These are phyloP conservation scores for Chamaea fasciata DNA, from an alignment of 2,113 vertebrate species.

Conservation along the genomic window DNA sequence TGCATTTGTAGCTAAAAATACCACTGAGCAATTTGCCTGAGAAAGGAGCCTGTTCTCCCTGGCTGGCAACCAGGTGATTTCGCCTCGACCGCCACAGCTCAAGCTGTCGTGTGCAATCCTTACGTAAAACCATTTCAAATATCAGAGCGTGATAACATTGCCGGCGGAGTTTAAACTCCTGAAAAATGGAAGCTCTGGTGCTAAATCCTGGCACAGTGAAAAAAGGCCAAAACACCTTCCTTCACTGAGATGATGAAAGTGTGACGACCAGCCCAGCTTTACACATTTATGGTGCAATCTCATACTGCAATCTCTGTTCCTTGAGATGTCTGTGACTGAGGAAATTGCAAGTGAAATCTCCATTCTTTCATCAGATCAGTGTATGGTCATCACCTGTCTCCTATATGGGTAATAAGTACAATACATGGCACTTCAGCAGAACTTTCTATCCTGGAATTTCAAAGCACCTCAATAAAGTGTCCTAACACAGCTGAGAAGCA, in stretches of 20 bases:
- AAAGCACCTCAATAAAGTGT: background rate
- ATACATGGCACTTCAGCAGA: background rate
- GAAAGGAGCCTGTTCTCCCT: background rate
- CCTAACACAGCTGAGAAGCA: background rate
- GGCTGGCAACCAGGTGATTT: background rate
- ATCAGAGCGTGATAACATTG: accelerated
- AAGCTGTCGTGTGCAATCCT: background rate
- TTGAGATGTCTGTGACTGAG: background rate
- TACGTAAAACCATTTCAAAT: background rate
- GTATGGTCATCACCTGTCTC: background rate
- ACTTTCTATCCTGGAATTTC: background rate
- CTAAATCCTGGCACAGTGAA: background rate
- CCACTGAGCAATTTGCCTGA: background rate
- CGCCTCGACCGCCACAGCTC: background rate
- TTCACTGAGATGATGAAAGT: background rate
- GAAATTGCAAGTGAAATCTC: background rate
- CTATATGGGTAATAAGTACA: background rate
- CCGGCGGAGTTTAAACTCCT: background rate
- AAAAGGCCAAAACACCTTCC: background rate
- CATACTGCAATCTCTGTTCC: background rate
- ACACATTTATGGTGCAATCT: background rate
- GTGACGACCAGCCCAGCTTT: background rate
- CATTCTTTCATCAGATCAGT: background rate
- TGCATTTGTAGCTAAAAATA: slow-evolving; percentile 27
- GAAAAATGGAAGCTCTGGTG: background rate